A percentile compares a stretch with the other conserved stretches of the same genome.
Conservation (phyloP, 2,888 invertebrate species). For the Taphrorychus bicolor region DNA sequence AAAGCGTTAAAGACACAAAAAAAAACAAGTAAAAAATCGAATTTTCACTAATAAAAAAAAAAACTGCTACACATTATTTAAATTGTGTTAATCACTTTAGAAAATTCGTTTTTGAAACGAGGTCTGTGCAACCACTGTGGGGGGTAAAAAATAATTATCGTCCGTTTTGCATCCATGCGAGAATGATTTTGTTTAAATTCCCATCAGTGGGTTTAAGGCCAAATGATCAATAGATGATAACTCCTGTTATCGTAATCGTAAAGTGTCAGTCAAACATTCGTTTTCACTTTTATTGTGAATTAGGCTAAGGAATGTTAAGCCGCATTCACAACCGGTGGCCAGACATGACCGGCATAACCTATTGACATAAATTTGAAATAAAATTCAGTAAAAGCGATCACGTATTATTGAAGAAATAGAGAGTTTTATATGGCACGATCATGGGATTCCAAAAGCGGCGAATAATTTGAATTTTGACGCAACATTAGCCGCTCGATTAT, state of each 20-base stretch:
- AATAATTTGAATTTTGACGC: background rate
- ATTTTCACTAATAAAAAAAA: too few species aligned
- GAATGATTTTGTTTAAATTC: background rate
- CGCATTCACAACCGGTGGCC: slow-evolving; percentile 6
- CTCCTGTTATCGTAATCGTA: background rate
- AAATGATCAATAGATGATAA: background rate
- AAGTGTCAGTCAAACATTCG: background rate
- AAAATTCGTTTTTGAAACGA: too few species aligned
- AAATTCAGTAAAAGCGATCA: slow-evolving; percentile 30
- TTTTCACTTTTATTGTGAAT: slow-evolving; percentile 5
- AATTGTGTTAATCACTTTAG: too few species aligned
- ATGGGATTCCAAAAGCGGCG: background rate
- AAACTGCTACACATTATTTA: too few species aligned
- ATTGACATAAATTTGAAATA: slow-evolving; percentile 25
- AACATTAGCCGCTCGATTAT: too few species aligned
- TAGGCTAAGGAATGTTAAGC: slow-evolving; percentile 13
- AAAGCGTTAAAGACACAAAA: too few species aligned
- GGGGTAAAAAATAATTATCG: background rate
- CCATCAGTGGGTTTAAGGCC: background rate
- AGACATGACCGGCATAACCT: slow-evolving; percentile 20
- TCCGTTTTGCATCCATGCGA: slow-evolving; percentile 3
- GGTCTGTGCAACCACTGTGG: too few species aligned
- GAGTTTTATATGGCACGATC: slow-evolving; percentile 12
- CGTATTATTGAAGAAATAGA: slow-evolving; percentile 17
- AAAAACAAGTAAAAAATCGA: too few species aligned